Conservation (phyloP, 2,113 vertebrate species). For the Podarcis cretensis region DNA sequence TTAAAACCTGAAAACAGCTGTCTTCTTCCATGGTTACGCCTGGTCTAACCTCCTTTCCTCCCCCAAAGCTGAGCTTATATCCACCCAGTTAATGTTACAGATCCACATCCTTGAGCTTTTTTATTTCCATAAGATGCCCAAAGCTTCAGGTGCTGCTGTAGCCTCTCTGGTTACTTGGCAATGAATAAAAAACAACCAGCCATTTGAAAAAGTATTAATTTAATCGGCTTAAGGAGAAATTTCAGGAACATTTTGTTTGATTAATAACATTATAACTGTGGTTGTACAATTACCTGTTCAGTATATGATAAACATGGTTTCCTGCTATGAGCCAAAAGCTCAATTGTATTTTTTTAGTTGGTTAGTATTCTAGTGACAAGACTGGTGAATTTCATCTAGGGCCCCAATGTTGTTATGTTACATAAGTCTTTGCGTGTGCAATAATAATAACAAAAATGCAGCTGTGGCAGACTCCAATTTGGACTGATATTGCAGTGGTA, state of each 20-base stretch:
- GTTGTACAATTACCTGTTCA: constrained; percentile 76
- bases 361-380: constrained; percentile 47
- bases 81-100: background rate
- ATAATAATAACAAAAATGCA: background rate
- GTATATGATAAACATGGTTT: constrained; percentile 70
- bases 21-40: background rate
- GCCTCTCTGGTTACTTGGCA: constrained; percentile 32
- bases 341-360: constrained; percentile 65
- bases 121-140: background rate
- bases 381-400: constrained; percentile 52
- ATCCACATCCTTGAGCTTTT: background rate
- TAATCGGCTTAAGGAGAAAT: constrained; percentile 59
- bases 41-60: background rate
- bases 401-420: constrained; percentile 19
- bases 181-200: constrained; percentile 41
- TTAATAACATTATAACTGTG: constrained; percentile 76
- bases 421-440: background rate
- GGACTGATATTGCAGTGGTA: background rate
- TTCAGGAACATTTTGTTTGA: constrained; percentile 72
- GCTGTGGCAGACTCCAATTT: background rate
- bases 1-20: background rate
- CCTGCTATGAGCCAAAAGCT: constrained; percentile 74
- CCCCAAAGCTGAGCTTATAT: background rate
- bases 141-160: background rate
- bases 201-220: constrained; percentile 39